Conservation (phyloP, 2,797 vertebrate genomes). For the Chloroceryle amazona region DNA sequence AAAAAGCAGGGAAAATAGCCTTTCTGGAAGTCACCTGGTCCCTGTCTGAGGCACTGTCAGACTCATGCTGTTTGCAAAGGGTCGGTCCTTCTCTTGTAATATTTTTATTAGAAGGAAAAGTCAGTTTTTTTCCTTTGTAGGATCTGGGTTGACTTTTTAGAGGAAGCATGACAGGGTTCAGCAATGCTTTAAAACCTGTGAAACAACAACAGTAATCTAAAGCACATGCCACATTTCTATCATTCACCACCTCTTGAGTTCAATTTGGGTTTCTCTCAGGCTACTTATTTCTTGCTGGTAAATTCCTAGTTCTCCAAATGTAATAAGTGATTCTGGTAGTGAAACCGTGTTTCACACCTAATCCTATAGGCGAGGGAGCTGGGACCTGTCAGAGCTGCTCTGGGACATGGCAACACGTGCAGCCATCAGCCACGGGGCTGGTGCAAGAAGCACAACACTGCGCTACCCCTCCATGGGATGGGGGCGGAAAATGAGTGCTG, state of each 20-base stretch:
- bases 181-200: conserved; percentile 59
- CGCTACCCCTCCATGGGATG: neutral
- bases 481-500: conserved; percentile 1
- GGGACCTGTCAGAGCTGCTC: neutral
- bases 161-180: conserved; percentile 50
- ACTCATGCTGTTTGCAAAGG: neutral
- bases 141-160: conserved; percentile 29
- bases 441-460: neutral
- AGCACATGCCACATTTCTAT: conserved; percentile 36
- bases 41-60: neutral
- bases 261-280: conserved; percentile 24
- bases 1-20: conserved; percentile 13
- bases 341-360: fast-evolving
- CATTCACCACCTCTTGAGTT: conserved; percentile 33
- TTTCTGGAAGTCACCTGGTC: conserved; percentile 4
- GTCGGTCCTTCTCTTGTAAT: neutral
- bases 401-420: neutral
- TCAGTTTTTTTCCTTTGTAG: neutral
- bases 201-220: conserved; percentile 60
- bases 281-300: neutral
- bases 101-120: conserved; percentile 26
- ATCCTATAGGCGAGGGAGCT: neutral
- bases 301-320: neutral
- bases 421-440: neutral
- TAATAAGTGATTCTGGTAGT: neutral